phyloP scores from a whole-genome alignment of 2,888 invertebrate genomes.

The Hirudinaria manillensis region DNA sequence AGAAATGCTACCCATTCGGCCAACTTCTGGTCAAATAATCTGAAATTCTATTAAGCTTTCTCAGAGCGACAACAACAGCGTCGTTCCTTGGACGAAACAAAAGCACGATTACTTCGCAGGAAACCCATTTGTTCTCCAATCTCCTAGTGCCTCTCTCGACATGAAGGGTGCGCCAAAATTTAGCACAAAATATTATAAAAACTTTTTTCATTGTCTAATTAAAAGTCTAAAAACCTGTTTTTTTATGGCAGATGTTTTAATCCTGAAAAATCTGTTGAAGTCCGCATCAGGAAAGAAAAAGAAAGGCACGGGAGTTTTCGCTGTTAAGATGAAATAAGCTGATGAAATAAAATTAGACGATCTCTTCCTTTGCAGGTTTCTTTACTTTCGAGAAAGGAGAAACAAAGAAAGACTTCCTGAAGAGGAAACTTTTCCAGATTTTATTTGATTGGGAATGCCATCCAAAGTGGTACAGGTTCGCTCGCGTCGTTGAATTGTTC shows the following conservation, averaged over 20 bases:
- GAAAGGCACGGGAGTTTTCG: constrained; percentile 6
- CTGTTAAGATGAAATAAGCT: neutral
- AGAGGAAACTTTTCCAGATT: constrained; percentile 45
- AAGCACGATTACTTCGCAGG: constrained; percentile 25
- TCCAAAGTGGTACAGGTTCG: constrained; percentile 63
- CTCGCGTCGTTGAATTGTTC: constrained; percentile 74
- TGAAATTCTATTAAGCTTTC: too few species aligned
- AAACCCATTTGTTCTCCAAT: constrained; percentile 27
- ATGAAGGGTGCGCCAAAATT: constrained; percentile 13
- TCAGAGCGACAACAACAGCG: neutral
- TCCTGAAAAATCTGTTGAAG: constrained; percentile 33
- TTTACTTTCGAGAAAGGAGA: constrained; percentile 26
- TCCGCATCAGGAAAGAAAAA: constrained; percentile 35
- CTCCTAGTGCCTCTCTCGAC: constrained; percentile 29
- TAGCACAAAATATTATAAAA: neutral
- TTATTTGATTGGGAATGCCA: constrained; percentile 79
- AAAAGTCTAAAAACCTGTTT: neutral
- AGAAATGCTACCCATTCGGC: too few species aligned
- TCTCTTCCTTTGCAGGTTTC: constrained; percentile 16
- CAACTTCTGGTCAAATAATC: too few species aligned
- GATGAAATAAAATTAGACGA: neutral
- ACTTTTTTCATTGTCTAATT: neutral
- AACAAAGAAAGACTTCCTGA: constrained; percentile 42
- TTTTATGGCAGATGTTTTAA: constrained; percentile 28
- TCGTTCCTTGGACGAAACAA: constrained; percentile 16